Percentiles rank a stretch among this genome's conserved stretches.
phyloP scores from a whole-genome alignment of 2,888 invertebrate genomes.

The Zygogramma bicolorata region DNA sequence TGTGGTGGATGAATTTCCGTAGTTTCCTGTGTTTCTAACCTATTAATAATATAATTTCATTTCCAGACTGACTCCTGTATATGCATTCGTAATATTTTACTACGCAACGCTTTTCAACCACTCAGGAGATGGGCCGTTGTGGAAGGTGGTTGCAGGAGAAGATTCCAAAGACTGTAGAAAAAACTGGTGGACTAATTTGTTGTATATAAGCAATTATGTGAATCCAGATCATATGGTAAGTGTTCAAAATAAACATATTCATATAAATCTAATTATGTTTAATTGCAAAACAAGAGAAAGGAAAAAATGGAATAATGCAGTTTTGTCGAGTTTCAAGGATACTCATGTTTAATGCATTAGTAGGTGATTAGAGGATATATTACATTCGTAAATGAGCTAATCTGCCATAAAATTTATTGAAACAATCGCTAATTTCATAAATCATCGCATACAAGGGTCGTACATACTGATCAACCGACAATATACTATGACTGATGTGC shows the following conservation, averaged over 20 bases:
- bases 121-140: slow-evolving; percentile 73
- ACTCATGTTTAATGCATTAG: background rate
- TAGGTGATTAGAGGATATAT: background rate
- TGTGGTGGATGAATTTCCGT: background rate
- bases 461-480: too few species aligned
- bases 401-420: background rate
- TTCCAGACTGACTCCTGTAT: slow-evolving; percentile 67
- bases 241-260: slow-evolving; percentile 18
- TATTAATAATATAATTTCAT: background rate
- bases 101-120: slow-evolving; percentile 70
- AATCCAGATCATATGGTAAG: slow-evolving; percentile 72
- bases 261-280: background rate
- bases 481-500: too few species aligned
- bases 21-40: background rate
- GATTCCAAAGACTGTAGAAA: slow-evolving; percentile 70
- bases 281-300: background rate
- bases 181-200: slow-evolving; percentile 75
- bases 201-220: slow-evolving; percentile 74
- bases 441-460: too few species aligned
- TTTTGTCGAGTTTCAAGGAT: background rate
- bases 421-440: background rate
- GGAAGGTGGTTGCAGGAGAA: slow-evolving; percentile 68
- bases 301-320: background rate
- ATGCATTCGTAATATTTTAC: slow-evolving; percentile 72
- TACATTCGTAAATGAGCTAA: background rate